Base-by-base conservation (phyloP, 1,140 invertebrate genomes). In the Carposina sasakii region DNA sequence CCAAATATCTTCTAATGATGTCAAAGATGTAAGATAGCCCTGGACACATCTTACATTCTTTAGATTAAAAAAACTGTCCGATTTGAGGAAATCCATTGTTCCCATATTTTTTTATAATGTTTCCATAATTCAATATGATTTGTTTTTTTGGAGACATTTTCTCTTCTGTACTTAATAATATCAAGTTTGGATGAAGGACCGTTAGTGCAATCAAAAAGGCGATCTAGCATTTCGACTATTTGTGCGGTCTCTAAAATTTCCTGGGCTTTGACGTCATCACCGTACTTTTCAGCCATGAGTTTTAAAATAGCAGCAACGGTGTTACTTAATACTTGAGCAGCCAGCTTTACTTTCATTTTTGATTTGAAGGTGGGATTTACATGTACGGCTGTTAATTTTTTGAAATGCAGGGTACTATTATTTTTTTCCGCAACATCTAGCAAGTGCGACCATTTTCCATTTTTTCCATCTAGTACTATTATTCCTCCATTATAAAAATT, bases 341-440 rank as follows among this genome's bases (percentile, higher is more conserved):
- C 53, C 10, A 43, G 31, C 26, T 63, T 59, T 0, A 63, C 57
- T 19, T 31, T 48, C 50, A 56, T 59, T 59, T 56, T 63, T 4
- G 47, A 13, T 28, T 31, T 33, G 23, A 24, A 54, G 30, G 19
- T 51, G 12, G 46, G 57, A 9, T 44, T 31, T 17, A 60, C 42
- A 13, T 55, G 49, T 36, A 55, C 6, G 16, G n/a, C 2, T 21
- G 36, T 48, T 21, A 55, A 10, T 49, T 52, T 52, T 40, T 33
- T 45, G 16, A 60, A 55, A 20, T 55, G 41, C 10, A 54, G 33
- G 13, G 34, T 48, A 13, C 13, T 36, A 40, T 15, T 45, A 23
- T 57, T 62, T 54, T 44, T 57, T 44, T 60, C 46, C 36, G 30
- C 43, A n/a, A 45, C 10, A 13, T 52, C 24, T 2, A 41, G 5